A percentile compares a stretch with the other conserved stretches of the same genome.
Evolutionary conservation across 2,888 invertebrate species (phyloP).

Genomic region (Apamea anceps): DNA sequence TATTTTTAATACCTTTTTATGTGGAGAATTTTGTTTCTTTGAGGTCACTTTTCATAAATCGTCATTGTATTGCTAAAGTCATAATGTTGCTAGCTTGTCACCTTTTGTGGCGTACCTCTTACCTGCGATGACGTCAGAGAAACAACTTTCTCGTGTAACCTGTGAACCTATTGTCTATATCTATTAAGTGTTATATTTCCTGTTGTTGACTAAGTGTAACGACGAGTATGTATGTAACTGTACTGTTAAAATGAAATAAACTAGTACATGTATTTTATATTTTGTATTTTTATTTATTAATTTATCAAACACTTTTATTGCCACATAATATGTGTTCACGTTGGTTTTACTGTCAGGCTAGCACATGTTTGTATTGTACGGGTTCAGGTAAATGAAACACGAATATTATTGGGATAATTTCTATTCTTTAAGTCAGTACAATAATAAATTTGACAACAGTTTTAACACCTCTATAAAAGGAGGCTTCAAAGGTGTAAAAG

Average conservation of each 20-base stretch:
- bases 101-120: constrained; percentile 46
- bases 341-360: neutral
- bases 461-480: constrained; percentile 83
- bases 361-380: too few relatives aligned
- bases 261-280: constrained; percentile 70
- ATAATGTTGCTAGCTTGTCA: constrained; percentile 49
- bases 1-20: constrained; percentile 66
- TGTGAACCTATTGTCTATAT: constrained; percentile 59
- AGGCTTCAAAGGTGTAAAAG: constrained; percentile 86
- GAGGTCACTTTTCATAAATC: constrained; percentile 23
- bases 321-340: neutral
- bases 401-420: constrained; percentile 81
- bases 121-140: constrained; percentile 42
- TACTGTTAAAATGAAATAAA: constrained; percentile 72
- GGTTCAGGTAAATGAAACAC: constrained; percentile 40
- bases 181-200: constrained; percentile 72
- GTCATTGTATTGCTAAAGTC: constrained; percentile 27
- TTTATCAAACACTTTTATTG: neutral
- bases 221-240: constrained; percentile 73
- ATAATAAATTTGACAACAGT: constrained; percentile 88
- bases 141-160: constrained; percentile 42
- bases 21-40: constrained; percentile 44
- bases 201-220: constrained; percentile 83
- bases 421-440: constrained; percentile 87
- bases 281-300: constrained; percentile 52